Evolutionary conservation across 2,797 vertebrate genomes (phyloP), one percentile per base, ranked within the genome.

Genomic region (Odontamblyopus rebecca): DNA sequence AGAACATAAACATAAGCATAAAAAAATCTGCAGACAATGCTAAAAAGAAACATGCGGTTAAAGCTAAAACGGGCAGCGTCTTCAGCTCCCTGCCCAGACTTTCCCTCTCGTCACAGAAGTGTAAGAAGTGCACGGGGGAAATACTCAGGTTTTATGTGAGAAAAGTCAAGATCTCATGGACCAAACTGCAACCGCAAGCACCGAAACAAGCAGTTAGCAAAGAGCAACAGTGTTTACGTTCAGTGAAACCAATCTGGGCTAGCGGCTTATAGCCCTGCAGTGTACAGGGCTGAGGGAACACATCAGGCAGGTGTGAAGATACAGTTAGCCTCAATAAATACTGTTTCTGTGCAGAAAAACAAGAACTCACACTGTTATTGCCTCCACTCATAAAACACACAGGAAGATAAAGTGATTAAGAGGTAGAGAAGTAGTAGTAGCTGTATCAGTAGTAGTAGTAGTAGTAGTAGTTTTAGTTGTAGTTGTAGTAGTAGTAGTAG

Each of bases 21-120:
- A 50, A 50, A 50, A 16, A 50, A 5, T 53, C 4, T 53, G 51
- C 69, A 19, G 0, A 6, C 62, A 53, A 67, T 48, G 29, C 64
- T 65, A 70, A 19, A 54, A 50, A 12, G 9, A 11, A 23, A 19
- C 6, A 56, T 27, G 8, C 2, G 2, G 26, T 29, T 60, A 41
- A 9, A 41, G 26, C 26, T 27, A 15, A 60, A 60, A 29, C 2
- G 32, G 57, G 57, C 26, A 60, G 15, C 23, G 1, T 3, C 2
- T 18, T 29, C 16, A 61, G 60, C 27, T 5, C 60, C 29, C 15
- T 16, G 26, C 5, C 15, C 60, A 8, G 62, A 51, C 56, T 90
- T 88, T 90, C 90, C 85, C 88, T 86, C 82, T 82, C 74, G 80
- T 88, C 86, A 86, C 76, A 65, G 74, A 76, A 71, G 72, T 75